These are phyloP conservation scores for Pachycephala philippinensis DNA, from an alignment of 2,113 vertebrate species.

Conservation along the genomic window DNA sequence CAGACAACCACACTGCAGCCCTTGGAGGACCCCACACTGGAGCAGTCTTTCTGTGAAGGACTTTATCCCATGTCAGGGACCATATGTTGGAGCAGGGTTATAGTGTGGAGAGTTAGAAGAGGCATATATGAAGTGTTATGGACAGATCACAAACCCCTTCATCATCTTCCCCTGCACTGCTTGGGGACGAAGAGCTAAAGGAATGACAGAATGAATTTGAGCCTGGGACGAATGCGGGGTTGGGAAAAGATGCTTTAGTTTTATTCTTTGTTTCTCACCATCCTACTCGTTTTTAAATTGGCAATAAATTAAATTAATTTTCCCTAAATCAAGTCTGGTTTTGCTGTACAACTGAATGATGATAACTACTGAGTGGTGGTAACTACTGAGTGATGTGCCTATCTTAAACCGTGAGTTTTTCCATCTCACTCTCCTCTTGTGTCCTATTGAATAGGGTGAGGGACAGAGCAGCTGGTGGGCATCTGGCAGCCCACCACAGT, in stretches of 20 bases:
- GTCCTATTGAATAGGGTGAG: background rate
- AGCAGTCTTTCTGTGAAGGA: background rate
- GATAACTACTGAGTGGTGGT: background rate
- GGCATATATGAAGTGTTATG: background rate
- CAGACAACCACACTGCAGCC: background rate
- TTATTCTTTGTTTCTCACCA: background rate
- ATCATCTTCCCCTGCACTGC: rapidly evolving
- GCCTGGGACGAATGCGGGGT: background rate
- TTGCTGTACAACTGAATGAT: background rate
- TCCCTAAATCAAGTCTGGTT: background rate
- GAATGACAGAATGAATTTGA: background rate
- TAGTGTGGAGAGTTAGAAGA: background rate
- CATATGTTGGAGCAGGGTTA: rapidly evolving
- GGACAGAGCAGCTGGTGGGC: background rate
- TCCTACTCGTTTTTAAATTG: background rate
- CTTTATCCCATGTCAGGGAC: background rate
- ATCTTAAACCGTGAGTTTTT: background rate
- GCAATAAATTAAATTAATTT: background rate
- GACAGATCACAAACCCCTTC: background rate
- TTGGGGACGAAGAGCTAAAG: background rate
- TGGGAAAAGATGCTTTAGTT: background rate
- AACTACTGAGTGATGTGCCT: background rate
- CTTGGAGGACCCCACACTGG: rapidly evolving
- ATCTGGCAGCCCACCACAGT: background rate
- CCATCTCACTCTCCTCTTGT: background rate